Conservation (phyloP, 2,797 vertebrate species). For the Pipistrellus pygmaeus region DNA sequence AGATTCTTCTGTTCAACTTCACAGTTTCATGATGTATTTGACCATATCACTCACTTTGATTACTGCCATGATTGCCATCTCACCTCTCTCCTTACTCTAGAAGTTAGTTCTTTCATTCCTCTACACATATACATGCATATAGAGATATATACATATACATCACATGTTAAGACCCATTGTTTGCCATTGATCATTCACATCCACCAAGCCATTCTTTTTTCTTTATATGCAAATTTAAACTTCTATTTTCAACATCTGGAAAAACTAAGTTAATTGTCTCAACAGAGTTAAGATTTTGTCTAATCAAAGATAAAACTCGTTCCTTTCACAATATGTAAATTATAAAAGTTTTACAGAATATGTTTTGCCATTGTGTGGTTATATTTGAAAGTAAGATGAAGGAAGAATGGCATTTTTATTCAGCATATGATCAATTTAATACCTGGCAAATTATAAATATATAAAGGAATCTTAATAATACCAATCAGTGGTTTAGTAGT, state of each 20-base stretch:
- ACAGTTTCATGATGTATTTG: not conserved
- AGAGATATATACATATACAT: not conserved
- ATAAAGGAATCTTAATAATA: not conserved
- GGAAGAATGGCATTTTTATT: not conserved
- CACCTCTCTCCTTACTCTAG: not conserved
- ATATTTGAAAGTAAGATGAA: not conserved
- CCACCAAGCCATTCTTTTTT: not conserved
- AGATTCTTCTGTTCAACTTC: not conserved
- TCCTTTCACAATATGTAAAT: not conserved
- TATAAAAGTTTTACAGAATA: not conserved
- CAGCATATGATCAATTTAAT: not conserved
- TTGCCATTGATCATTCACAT: not conserved
- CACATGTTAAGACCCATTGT: not conserved
- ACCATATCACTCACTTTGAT: not conserved
- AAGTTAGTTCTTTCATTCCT: not conserved
- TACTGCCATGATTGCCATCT: rapidly evolving
- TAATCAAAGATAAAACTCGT: not conserved
- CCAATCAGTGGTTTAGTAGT: not conserved
- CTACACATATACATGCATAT: not conserved
- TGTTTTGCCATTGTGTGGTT: not conserved
- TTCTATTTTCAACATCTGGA: not conserved
- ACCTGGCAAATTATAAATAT: not conserved
- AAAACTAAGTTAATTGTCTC: not conserved
- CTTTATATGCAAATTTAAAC: not conserved
- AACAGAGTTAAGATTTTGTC: not conserved